Evolutionary conservation across 2,888 invertebrate genomes (phyloP), one percentile per base, ranked within the genome.

Genomic region (Chrysolina americana): DNA sequence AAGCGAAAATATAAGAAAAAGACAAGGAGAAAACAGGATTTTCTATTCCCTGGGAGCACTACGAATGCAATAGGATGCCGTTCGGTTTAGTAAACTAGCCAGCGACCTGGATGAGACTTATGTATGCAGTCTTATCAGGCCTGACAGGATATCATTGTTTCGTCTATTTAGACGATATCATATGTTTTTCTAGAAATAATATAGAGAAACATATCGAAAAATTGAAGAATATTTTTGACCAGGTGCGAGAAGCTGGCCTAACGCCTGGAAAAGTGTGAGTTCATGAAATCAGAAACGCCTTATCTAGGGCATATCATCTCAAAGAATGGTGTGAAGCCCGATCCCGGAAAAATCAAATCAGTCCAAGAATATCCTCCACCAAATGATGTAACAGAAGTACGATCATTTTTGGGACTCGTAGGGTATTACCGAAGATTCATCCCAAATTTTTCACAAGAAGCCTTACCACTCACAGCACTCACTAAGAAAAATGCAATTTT

Each of bases 21-120:
- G 77, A 79, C 63, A 77, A 50, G 56, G 80, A 78, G 65, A 79
- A 80, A 65, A 80, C 77, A 44, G 78, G 69, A 13, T 79, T 79
- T 65, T 77, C 76, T 0, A 69, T 73, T 19, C 80, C 80, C 2
- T 73, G 82, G 78, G 82, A 82, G 8, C 79, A 84, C 50, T 85
- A 77, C 59, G 81, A 65, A 13, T 65, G 41, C 13, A 65, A 65
- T 19, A 8, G 76, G 0, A 81, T 84, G 82, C 81, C 83, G 3
- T 86, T 85, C 66, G 85, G 85, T 8, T 72, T 86, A 4, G 64
- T 75, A 1, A 83, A 83, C 47, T 80, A 83, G 1, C 82, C 82
- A 13, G 72, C 77, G 4, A 65, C 65, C 9, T 65, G 41, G 44
- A 65, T 84, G 72, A 65, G 83, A 1, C 72, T 85, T 21, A 83